Evolutionary conservation across 1,140 invertebrate species (phyloP).

Genomic region (Drosophila bipectinata): DNA sequence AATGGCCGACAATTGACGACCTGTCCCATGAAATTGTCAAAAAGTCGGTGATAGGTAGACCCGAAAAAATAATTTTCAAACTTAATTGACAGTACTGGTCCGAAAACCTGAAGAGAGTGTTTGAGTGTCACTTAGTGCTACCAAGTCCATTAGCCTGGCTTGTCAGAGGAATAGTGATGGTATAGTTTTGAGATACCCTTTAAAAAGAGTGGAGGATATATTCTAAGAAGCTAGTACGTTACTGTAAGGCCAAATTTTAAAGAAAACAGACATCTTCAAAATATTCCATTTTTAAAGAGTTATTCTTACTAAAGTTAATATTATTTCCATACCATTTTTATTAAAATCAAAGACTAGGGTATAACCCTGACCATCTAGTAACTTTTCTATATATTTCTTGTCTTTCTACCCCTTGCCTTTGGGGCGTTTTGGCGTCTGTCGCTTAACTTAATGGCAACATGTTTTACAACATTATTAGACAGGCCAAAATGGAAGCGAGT

Average conservation of each 20-base stretch:
- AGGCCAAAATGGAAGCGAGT: constrained; percentile 42
- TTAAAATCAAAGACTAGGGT: constrained; percentile 30
- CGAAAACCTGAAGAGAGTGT: constrained; percentile 39
- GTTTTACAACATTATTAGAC: constrained; percentile 81
- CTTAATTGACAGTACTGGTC: constrained; percentile 63
- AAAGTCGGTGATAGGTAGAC: constrained; percentile 57
- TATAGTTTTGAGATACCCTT: constrained; percentile 11
- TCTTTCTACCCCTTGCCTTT: constrained; percentile 32
- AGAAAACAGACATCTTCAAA: no score
- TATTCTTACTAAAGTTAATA: no score
- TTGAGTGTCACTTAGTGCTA: constrained; percentile 52
- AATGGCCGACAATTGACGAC: constrained; percentile 45
- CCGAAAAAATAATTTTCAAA: constrained; percentile 66
- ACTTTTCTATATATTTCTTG: constrained; percentile 6
- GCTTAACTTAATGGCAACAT: constrained; percentile 70
- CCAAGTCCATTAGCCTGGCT: constrained; percentile 63
- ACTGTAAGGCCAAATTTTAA: no score
- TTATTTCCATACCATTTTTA: not conserved
- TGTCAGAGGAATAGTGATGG: constrained; percentile 37
- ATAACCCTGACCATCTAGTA: constrained; percentile 11
- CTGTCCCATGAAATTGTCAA: constrained; percentile 70
- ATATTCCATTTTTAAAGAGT: no score
- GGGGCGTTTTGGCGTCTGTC: constrained; percentile 62
- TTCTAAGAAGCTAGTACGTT: not conserved
- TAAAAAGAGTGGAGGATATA: not conserved